phyloP scores from a whole-genome alignment of 2,113 vertebrate species.

The Sus scrofa region DNA sequence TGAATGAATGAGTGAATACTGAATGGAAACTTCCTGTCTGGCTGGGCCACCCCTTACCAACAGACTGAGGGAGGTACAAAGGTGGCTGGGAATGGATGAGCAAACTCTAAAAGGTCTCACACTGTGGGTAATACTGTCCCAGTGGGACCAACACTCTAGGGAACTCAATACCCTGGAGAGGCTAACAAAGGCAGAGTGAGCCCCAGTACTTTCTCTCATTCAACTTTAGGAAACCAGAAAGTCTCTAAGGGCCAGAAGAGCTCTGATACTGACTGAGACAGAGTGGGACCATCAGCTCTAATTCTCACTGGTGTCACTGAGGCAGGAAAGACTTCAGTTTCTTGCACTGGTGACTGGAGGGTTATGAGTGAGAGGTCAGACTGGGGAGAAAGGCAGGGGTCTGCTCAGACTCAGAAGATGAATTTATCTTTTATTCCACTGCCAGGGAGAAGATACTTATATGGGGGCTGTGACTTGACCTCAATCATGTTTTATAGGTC shows the following conservation, averaged over 20 bases:
- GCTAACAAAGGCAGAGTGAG: background rate
- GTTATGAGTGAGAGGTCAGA: too few species aligned
- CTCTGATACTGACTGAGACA: background rate
- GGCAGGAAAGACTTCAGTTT: too few species aligned
- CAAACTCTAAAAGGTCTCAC: background rate
- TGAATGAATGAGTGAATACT: too few species aligned
- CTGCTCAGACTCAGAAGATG: too few species aligned
- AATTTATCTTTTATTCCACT: too few species aligned
- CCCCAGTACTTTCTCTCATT: background rate
- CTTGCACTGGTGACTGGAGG: too few species aligned
- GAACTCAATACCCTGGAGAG: background rate
- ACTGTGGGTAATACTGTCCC: background rate
- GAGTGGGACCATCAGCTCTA: background rate
- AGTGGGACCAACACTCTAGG: background rate
- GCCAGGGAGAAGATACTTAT: too few species aligned
- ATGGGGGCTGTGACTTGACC: too few species aligned
- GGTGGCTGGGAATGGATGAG: background rate
- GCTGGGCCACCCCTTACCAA: background rate
- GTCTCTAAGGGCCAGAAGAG: background rate
- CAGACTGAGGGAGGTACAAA: background rate
- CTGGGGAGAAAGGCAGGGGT: too few species aligned
- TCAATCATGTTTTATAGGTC: too few species aligned
- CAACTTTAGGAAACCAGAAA: background rate
- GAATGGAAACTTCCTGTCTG: background rate
- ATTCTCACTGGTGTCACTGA: too few species aligned